phyloP scores from a whole-genome alignment of 2,797 vertebrate genomes.

The Melanotaenia pygmaea region DNA sequence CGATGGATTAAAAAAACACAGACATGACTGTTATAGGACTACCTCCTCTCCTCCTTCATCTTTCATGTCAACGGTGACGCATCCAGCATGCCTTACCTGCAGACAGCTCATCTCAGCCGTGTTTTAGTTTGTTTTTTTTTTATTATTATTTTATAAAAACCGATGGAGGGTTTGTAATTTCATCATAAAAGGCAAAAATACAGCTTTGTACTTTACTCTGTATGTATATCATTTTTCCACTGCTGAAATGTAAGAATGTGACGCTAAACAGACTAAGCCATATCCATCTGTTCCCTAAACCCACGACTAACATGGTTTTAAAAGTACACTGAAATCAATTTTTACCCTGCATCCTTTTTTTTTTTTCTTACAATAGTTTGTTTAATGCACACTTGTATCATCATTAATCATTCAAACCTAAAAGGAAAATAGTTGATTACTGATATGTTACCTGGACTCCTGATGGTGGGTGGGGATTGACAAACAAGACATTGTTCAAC shows the following conservation, averaged over 20 bases:
- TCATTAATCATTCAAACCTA: slow-evolving; percentile 40
- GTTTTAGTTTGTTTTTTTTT: slow-evolving; percentile 17
- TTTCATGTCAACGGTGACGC: slow-evolving; percentile 28
- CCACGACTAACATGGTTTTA: slow-evolving; percentile 63
- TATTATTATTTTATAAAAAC: not conserved
- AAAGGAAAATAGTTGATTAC: slow-evolving; percentile 50
- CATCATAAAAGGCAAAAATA: slow-evolving; percentile 37
- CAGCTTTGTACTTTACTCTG: slow-evolving; percentile 43
- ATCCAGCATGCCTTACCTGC: slow-evolving; percentile 38
- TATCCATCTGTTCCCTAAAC: slow-evolving; percentile 72
- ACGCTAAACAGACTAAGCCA: slow-evolving; percentile 73
- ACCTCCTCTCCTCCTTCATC: slow-evolving; percentile 63
- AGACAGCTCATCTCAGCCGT: slow-evolving; percentile 53
- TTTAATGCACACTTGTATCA: slow-evolving; percentile 24
- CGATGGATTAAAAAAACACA: slow-evolving; percentile 39
- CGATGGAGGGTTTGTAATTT: slow-evolving; percentile 43
- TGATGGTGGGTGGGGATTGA: slow-evolving; percentile 33
- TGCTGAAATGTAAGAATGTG: slow-evolving; percentile 71
- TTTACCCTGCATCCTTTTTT: slow-evolving; percentile 58
- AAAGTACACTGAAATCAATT: slow-evolving; percentile 63
- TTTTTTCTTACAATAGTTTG: slow-evolving; percentile 45
- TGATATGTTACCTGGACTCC: slow-evolving; percentile 72
- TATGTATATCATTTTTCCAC: slow-evolving; percentile 53
- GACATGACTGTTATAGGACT: slow-evolving; percentile 73
- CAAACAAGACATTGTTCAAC: slow-evolving; percentile 79